phyloP scores from a whole-genome alignment of 2,113 vertebrate species.

The Speoplatyrhinus poulsoni region DNA sequence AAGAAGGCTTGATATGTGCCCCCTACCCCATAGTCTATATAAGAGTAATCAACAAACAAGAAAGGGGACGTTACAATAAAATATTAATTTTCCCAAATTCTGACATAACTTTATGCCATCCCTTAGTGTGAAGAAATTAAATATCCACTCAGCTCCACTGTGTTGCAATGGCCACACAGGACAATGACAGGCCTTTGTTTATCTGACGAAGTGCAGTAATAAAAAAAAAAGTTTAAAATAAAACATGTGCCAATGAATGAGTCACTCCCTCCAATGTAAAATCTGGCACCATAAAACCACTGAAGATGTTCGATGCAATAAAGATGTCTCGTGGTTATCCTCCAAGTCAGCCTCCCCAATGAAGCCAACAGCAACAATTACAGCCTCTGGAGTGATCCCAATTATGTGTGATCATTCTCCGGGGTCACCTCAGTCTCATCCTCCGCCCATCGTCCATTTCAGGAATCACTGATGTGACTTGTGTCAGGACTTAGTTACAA shows the following conservation, averaged over 20 bases:
- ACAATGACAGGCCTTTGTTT: constrained; percentile 9
- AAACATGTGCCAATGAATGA: constrained; percentile 17
- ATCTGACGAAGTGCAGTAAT: constrained; percentile 26
- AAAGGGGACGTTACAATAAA: too few relatives aligned
- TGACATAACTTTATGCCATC: neutral
- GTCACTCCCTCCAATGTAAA: constrained; percentile 34
- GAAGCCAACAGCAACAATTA: constrained; percentile 22
- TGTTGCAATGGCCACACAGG: neutral
- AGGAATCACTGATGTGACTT: constrained; percentile 10
- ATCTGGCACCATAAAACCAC: constrained; percentile 34
- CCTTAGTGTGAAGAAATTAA: constrained; percentile 15
- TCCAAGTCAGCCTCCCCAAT: constrained; percentile 19
- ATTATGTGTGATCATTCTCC: constrained; percentile 6
- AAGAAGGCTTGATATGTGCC: neutral
- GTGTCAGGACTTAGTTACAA: constrained; percentile 18
- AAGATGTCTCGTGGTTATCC: constrained; percentile 32
- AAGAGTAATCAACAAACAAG: too few relatives aligned
- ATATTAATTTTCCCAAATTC: too few relatives aligned
- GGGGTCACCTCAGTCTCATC: constrained; percentile 5
- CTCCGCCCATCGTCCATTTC: constrained; percentile 8
- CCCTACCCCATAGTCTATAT: too few relatives aligned
- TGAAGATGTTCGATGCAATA: constrained; percentile 27
- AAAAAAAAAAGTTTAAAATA: constrained; percentile 6
- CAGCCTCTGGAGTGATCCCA: constrained; percentile 2
- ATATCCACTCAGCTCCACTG: constrained; percentile 16